A percentile compares a stretch with the other conserved stretches of the same genome.
These are phyloP conservation scores for Pollenia angustigena DNA, from an alignment of 2,888 invertebrate genomes.

Conservation along the genomic window DNA sequence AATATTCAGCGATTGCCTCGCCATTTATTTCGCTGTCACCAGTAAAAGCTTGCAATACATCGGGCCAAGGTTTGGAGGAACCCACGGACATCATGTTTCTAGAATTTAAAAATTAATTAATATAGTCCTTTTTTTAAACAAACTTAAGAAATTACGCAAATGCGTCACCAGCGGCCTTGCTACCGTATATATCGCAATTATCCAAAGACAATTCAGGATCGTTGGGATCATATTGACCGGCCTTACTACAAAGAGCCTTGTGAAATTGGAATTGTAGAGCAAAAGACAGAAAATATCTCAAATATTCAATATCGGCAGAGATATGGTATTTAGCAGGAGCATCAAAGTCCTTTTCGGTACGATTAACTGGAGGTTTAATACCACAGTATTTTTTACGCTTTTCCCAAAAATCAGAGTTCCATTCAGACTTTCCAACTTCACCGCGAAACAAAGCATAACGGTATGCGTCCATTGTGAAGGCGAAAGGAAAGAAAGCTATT, in stretches of 20 bases:
- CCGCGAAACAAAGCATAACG: slow-evolving; percentile 89
- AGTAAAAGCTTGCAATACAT: slow-evolving; percentile 92
- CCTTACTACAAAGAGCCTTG: slow-evolving; percentile 89
- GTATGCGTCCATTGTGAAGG: slow-evolving; percentile 88
- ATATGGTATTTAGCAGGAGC: slow-evolving; percentile 91
- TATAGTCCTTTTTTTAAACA: neutral
- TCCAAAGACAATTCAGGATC: slow-evolving; percentile 89
- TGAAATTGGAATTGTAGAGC: slow-evolving; percentile 93
- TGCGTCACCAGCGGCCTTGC: slow-evolving; percentile 90
- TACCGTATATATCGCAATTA: slow-evolving; percentile 93
- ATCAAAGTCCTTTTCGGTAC: slow-evolving; percentile 89
- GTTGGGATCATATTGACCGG: slow-evolving; percentile 90
- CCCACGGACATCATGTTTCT: slow-evolving; percentile 90
- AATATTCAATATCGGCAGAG: slow-evolving; percentile 89
- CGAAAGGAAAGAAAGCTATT: slow-evolving; percentile 89
- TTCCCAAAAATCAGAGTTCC: slow-evolving; percentile 89
- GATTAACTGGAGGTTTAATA: slow-evolving; percentile 87
- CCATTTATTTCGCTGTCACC: slow-evolving; percentile 91
- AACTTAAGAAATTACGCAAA: slow-evolving; percentile 85
- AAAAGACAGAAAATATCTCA: slow-evolving; percentile 91
- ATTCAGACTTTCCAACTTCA: slow-evolving; percentile 86
- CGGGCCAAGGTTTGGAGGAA: slow-evolving; percentile 91
- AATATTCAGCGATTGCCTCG: slow-evolving; percentile 91
- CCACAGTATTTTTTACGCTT: slow-evolving; percentile 87
- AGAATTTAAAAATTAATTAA: slow-evolving; percentile 5